A percentile compares a stretch with the other conserved stretches of the same genome.
Evolutionary conservation across 92 coral and sea anemone genomes (phyloP).

Genomic region (Porites rus): DNA sequence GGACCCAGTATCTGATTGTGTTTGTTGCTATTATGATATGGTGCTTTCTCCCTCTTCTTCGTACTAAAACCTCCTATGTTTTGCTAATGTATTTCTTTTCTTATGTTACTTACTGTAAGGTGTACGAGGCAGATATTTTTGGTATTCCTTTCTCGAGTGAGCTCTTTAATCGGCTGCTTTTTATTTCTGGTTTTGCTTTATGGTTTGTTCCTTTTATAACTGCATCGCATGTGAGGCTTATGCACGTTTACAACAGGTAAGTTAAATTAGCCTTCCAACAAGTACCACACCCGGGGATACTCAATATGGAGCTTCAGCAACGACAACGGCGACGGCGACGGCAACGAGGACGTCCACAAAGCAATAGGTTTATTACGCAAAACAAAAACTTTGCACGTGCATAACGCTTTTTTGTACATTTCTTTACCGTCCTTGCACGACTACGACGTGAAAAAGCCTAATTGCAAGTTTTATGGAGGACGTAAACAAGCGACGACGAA

Average conservation of each 20-base stretch:
- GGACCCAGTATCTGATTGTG: constrained; percentile 10
- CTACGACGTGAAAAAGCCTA: too few species aligned
- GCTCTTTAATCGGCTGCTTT: constrained; percentile 3
- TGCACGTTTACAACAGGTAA: constrained; percentile 51
- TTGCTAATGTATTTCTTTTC: constrained; percentile 33
- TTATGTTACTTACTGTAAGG: constrained; percentile 47
- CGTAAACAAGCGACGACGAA: too few species aligned
- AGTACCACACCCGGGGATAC: too few species aligned
- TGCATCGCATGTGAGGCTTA: constrained; percentile 1
- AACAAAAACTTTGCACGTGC: too few species aligned
- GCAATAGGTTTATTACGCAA: too few species aligned
- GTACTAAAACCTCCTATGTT: constrained; percentile 27
- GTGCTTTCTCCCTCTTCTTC: constrained; percentile 49
- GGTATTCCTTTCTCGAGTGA: background rate
- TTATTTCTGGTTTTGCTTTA: background rate
- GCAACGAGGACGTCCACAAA: too few species aligned
- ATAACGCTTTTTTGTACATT: too few species aligned
- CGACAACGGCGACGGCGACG: too few species aligned
- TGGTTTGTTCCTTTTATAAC: constrained; percentile 8
- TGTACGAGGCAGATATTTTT: constrained; percentile 6
- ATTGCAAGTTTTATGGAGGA: too few species aligned
- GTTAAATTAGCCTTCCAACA: background rate
- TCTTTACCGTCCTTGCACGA: too few species aligned
- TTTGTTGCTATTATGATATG: constrained; percentile 12
- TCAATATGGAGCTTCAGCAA: too few species aligned